Conservation (phyloP, 2,888 invertebrate genomes). For the Meiosimyza decipiens region DNA sequence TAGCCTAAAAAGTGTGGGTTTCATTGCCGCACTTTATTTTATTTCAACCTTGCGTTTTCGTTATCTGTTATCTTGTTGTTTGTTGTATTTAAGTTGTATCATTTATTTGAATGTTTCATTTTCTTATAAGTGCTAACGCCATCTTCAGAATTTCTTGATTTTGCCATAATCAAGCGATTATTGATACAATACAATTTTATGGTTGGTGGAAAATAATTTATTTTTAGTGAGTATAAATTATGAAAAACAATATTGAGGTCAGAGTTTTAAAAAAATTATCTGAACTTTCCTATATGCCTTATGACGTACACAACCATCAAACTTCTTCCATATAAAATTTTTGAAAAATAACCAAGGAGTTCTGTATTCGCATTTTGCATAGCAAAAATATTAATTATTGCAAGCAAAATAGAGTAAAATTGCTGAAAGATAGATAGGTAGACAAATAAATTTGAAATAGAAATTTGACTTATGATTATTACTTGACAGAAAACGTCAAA, state of each 20-base stretch:
- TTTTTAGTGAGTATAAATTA: constrained; percentile 73
- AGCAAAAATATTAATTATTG: no score
- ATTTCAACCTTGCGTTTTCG: background rate
- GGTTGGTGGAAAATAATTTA: constrained; percentile 84
- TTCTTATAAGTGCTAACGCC: constrained; percentile 79
- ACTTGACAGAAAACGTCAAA: constrained; percentile 35
- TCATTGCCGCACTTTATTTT: background rate
- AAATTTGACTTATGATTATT: constrained; percentile 28
- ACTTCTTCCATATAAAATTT: no score
- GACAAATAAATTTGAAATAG: no score
- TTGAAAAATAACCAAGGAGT: no score
- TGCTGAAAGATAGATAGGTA: no score
- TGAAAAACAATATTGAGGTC: no score
- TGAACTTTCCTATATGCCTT: no score
- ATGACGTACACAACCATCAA: no score
- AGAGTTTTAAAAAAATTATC: no score
- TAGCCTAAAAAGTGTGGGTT: background rate
- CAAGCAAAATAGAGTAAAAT: no score
- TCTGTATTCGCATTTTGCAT: no score
- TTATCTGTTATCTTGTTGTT: background rate
- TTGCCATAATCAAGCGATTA: constrained; percentile 91
- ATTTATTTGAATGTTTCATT: background rate
- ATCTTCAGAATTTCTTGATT: constrained; percentile 88
- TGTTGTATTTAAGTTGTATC: background rate
- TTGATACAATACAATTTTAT: constrained; percentile 92